These are phyloP conservation scores for Crossaster papposus DNA, from an alignment of 53 echinoderm and acorn worm genomes.

Conservation along the genomic window DNA sequence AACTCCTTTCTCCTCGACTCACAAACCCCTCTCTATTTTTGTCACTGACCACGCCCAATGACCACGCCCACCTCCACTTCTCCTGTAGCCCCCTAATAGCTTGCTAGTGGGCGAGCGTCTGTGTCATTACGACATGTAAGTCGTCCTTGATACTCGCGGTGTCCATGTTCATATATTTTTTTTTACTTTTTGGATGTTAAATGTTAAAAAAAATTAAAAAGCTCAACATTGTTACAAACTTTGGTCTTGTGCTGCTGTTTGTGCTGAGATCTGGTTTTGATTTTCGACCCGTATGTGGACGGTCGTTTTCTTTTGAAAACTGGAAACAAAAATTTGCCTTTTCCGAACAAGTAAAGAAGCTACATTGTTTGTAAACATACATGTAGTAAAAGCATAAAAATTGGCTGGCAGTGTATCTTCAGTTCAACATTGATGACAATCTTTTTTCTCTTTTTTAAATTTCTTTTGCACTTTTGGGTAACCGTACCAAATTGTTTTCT, in stretches of 20 bases:
- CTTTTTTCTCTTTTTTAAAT: neutral
- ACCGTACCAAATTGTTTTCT: neutral
- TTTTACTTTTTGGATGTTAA: neutral
- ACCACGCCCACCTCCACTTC: conserved; percentile 16
- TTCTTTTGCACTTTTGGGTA: neutral
- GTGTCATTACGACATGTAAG: conserved; percentile 79
- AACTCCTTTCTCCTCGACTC: neutral
- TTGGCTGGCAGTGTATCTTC: neutral
- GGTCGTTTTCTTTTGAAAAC: neutral
- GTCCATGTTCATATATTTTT: too few relatives aligned
- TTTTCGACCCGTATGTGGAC: neutral
- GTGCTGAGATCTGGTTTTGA: neutral
- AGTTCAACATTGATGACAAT: neutral
- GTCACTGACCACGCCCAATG: neutral
- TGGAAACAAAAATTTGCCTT: neutral
- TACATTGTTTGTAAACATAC: neutral
- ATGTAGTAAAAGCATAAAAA: neutral
- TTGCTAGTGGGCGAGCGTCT: conserved; percentile 77
- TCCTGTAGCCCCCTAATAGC: conserved; percentile 62
- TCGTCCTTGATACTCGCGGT: neutral
- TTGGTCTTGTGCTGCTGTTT: neutral
- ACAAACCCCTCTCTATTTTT: neutral
- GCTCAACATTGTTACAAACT: too few relatives aligned
- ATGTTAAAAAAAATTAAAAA: neutral
- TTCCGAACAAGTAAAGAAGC: neutral